A percentile compares a stretch with the other conserved stretches of the same genome.
Evolutionary conservation across 2,113 vertebrate species (phyloP).

Genomic region (Lepidothrix coronata): DNA sequence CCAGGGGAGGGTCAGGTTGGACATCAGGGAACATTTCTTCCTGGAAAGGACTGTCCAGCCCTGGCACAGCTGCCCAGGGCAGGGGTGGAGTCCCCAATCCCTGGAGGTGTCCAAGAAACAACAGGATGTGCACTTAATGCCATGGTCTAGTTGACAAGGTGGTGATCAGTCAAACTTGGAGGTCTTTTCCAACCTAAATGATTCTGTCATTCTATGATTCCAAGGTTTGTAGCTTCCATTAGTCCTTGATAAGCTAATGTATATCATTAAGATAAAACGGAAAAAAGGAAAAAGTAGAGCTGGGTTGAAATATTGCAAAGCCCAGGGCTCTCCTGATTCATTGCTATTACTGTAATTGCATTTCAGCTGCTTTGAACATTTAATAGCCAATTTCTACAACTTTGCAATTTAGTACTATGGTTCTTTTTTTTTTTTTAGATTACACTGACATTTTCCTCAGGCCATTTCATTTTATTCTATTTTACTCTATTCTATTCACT

Average conservation of each 20-base stretch:
- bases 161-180: neutral
- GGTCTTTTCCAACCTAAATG: neutral
- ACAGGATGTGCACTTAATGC: neutral
- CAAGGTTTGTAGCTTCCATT: neutral
- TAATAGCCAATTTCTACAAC: neutral
- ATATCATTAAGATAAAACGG: neutral
- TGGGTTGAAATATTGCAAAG: neutral
- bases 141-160: neutral
- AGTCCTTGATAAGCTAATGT: neutral
- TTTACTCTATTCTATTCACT: neutral
- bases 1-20: rapidly evolving
- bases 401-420: neutral
- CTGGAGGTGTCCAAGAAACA: neutral
- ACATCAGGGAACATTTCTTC: neutral
- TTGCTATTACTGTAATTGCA: neutral
- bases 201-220: neutral
- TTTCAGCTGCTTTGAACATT: neutral
- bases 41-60: neutral
- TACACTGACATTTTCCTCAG: neutral
- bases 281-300: neutral
- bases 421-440: neutral
- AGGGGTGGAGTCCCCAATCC: neutral
- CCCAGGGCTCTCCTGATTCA: neutral
- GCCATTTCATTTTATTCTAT: neutral
- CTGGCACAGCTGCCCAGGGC: neutral